Evolutionary conservation across 2,888 invertebrate genomes (phyloP), one percentile per base, ranked within the genome.

Genomic region (Deroplatys truncata): DNA sequence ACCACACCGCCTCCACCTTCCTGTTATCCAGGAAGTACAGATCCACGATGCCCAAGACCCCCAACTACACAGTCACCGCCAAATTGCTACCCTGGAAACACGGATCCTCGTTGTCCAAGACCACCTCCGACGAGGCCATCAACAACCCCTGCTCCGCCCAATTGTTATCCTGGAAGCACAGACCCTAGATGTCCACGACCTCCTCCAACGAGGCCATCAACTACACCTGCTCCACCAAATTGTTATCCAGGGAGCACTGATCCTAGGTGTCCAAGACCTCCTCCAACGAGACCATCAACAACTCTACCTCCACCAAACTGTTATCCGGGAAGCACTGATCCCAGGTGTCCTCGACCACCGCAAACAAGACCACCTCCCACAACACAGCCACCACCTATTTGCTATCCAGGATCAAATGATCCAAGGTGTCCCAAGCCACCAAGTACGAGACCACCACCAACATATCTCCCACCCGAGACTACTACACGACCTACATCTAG

Each of bases 21-120:
- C 25, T 84, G 84, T 29, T 84, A 29, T 7, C 84, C 84, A 16
- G 84, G 84, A 31, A 29, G 16, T 8, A 84, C 28, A 29, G 84
- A 84, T 84, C 84, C 84, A 2, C 35, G 35, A 28, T 84, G 84
- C 16, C 35, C 84, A 7, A 84, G 31, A 7, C 86, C 35, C 49
- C 28, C 84, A 4, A 49, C 89, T 13, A 72, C 86, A 20, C 15
- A 28, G 91, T 1, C 28, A 3, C 90, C 90, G 25, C 89, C 90
- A 0, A 91, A 92, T 5, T 93, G 93, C 85, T 94, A 92, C 87
- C 93, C 93, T 5, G 93, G 93, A 16, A 92, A 92, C 15, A 89
- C 86, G 0, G 84, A 84, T 28, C 88, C 88, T 35, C 0, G 88
- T 2, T 72, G 56, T 20, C 56, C 56, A 20, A 72, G 1, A 72